A percentile compares a stretch with the other conserved stretches of the same genome.
phyloP scores from a whole-genome alignment of 2,797 vertebrate species.

The Ceyx erithaca region DNA sequence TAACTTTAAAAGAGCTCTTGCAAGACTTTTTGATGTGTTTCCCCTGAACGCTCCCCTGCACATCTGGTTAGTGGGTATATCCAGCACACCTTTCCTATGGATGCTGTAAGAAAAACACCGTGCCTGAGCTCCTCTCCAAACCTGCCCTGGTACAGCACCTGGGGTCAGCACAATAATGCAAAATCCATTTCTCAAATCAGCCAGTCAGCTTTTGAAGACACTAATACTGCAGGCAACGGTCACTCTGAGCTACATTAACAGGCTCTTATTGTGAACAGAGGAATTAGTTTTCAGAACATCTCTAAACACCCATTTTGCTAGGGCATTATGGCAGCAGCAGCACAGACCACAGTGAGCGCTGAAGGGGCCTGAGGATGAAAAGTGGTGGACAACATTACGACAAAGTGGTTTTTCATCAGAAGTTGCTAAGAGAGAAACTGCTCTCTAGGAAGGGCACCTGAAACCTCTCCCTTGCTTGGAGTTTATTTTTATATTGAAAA shows the following conservation, averaged over 20 bases:
- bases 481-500: neutral
- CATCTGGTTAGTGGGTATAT: neutral
- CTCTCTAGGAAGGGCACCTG: neutral
- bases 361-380: slow-evolving; percentile 41
- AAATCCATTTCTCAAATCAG: neutral
- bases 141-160: neutral
- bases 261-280: neutral
- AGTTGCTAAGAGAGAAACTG: neutral
- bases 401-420: slow-evolving; percentile 40
- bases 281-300: slow-evolving; percentile 40
- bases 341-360: slow-evolving; percentile 24
- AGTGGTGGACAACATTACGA: slow-evolving; percentile 37
- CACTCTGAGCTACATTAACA: slow-evolving; percentile 26
- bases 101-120: neutral
- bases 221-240: slow-evolving; percentile 25
- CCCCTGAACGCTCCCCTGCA: neutral
- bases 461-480: neutral
- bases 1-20: slow-evolving; percentile 33
- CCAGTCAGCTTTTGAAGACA: slow-evolving; percentile 22
- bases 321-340: neutral
- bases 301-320: slow-evolving; percentile 36
- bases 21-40: neutral
- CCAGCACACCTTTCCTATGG: neutral
- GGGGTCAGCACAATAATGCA: neutral
- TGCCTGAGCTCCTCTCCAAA: neutral